These are phyloP conservation scores for Fistularia tabacaria DNA, from an alignment of 2,797 vertebrate genomes.

Conservation along the genomic window DNA sequence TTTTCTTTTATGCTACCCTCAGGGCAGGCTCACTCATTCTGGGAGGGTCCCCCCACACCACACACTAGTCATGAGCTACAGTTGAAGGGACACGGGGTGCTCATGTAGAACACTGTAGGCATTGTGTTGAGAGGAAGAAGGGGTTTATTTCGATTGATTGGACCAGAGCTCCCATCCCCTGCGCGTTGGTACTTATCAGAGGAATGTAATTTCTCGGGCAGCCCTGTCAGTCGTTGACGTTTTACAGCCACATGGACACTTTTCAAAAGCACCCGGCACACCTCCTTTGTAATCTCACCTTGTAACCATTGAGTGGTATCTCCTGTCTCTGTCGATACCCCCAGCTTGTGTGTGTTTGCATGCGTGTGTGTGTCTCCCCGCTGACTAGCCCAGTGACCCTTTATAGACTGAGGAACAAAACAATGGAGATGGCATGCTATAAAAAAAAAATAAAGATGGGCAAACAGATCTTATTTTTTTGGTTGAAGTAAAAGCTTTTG, in stretches of 20 bases:
- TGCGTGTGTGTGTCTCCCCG: constrained; percentile 7
- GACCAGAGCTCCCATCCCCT: constrained; percentile 52
- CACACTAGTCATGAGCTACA: constrained; percentile 57
- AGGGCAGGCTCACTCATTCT: constrained; percentile 43
- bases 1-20: constrained; percentile 59
- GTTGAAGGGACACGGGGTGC: constrained; percentile 57
- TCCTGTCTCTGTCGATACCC: constrained; percentile 30
- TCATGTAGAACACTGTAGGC: constrained; percentile 72
- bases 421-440: constrained; percentile 17
- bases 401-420: neutral
- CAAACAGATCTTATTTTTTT: constrained; percentile 46
- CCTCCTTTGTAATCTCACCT: constrained; percentile 58
- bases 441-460: constrained; percentile 37
- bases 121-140: constrained; percentile 64
- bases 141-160: constrained; percentile 65
- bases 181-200: constrained; percentile 59
- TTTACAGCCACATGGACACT: constrained; percentile 51
- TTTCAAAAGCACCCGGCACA: constrained; percentile 42
- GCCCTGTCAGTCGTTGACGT: constrained; percentile 38
- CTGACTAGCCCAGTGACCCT: neutral
- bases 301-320: constrained; percentile 56
- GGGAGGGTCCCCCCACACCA: constrained; percentile 28
- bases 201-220: constrained; percentile 58
- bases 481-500: constrained; percentile 49
- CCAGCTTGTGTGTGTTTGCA: constrained; percentile 7